Percentiles rank a stretch among this genome's conserved stretches.
phyloP scores from a whole-genome alignment of 2,113 vertebrate species.

The Pterophyllum scalare region DNA sequence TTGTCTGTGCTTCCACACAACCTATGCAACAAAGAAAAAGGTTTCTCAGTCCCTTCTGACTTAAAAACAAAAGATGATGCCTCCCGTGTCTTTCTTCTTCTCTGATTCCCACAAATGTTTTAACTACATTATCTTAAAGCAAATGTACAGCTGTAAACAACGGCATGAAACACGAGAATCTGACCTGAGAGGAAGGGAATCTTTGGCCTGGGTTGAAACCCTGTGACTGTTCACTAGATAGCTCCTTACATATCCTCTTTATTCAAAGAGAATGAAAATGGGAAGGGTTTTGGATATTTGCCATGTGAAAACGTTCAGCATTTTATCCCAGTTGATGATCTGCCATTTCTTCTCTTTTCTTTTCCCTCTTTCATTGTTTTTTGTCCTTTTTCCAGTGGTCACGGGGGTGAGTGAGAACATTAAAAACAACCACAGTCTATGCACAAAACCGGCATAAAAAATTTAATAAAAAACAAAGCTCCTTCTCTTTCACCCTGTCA shows the following conservation, averaged over 20 bases:
- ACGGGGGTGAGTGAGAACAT: constrained; percentile 72
- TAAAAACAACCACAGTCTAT: constrained; percentile 66
- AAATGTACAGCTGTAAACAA: neutral
- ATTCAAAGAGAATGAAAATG: constrained; percentile 1
- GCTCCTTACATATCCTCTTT: neutral
- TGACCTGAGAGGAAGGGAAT: constrained; percentile 12
- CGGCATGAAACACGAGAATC: constrained; percentile 18
- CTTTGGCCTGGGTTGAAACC: constrained; percentile 1
- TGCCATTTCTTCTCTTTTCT: constrained; percentile 25
- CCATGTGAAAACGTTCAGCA: neutral
- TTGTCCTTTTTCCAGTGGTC: constrained; percentile 71
- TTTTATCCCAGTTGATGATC: constrained; percentile 27
- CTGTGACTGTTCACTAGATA: constrained; percentile 19
- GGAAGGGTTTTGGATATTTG: neutral
- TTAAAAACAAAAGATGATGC: neutral
- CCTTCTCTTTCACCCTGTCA: constrained; percentile 40
- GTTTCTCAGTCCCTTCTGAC: neutral
- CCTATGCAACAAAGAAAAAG: constrained; percentile 65
- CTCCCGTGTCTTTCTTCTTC: constrained; percentile 16
- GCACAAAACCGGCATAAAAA: constrained; percentile 52
- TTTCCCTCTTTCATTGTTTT: neutral
- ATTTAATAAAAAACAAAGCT: neutral
- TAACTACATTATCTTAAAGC: constrained; percentile 23
- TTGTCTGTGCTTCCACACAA: constrained; percentile 31
- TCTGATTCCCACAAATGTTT: constrained; percentile 20